These are phyloP conservation scores for Drosophila conformis DNA, from an alignment of 2,888 invertebrate species.

Conservation along the genomic window DNA sequence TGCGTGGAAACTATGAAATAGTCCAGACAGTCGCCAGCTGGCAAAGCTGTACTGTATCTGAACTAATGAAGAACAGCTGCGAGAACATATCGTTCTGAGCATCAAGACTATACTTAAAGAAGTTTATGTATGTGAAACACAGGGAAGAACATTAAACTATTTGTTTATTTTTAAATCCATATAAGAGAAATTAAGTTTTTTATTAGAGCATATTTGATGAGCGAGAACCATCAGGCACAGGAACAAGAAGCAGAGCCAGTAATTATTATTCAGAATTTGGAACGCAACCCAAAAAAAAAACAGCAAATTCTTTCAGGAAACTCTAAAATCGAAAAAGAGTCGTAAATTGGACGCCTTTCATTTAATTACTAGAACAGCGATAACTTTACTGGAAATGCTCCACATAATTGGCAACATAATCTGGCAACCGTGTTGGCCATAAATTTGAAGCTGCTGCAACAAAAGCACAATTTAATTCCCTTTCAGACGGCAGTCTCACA, in stretches of 20 bases:
- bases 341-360: neutral
- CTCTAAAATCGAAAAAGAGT: neutral
- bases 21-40: neutral
- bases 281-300: neutral
- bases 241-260: neutral
- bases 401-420: neutral
- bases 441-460: neutral
- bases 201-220: neutral
- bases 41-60: neutral
- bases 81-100: neutral
- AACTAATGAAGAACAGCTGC: neutral
- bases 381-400: neutral
- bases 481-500: neutral
- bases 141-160: neutral
- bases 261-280: neutral
- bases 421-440: neutral
- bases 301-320: neutral
- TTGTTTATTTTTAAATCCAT: neutral
- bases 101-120: neutral
- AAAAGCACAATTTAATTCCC: conserved; percentile 28
- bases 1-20: neutral
- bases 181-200: neutral
- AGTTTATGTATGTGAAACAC: neutral
- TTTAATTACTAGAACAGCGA: neutral
- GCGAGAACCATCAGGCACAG: neutral